Evolutionary conservation across 2,113 vertebrate species (phyloP).

Genomic region (Aegotheles bennettii): DNA sequence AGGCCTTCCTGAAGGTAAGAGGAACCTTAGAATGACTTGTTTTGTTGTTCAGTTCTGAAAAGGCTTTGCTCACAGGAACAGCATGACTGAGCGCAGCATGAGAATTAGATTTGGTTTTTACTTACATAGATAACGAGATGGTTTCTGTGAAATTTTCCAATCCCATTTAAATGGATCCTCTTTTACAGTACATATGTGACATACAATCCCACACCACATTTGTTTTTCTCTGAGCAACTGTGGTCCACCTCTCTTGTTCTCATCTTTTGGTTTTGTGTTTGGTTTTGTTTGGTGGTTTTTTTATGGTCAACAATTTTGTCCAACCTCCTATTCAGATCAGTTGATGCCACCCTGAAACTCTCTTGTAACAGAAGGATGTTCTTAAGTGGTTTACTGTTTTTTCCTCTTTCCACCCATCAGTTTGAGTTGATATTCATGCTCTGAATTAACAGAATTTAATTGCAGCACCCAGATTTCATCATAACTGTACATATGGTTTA

Average conservation of each 20-base stretch:
- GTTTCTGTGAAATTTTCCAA: background rate
- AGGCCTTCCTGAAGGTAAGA: background rate
- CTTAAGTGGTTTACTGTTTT: background rate
- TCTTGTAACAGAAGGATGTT: background rate
- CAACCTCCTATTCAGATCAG: background rate
- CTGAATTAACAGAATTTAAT: conserved; percentile 27
- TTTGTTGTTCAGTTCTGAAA: background rate
- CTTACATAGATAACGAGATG: background rate
- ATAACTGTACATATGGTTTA: background rate
- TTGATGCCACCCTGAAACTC: background rate
- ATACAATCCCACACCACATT: background rate
- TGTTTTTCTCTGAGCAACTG: background rate
- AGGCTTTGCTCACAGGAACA: background rate
- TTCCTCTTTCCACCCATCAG: background rate
- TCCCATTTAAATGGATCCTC: background rate
- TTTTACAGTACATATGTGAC: background rate
- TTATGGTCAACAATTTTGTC: background rate
- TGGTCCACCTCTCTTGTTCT: background rate
- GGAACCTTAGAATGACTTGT: background rate
- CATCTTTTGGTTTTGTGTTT: background rate
- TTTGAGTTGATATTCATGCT: background rate
- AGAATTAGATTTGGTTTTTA: background rate
- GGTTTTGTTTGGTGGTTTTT: background rate
- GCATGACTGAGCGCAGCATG: background rate
- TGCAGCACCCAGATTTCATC: conserved; percentile 21